Base-by-base conservation (phyloP, 2,888 invertebrate species). In the Xestobium rufovillosum region DNA sequence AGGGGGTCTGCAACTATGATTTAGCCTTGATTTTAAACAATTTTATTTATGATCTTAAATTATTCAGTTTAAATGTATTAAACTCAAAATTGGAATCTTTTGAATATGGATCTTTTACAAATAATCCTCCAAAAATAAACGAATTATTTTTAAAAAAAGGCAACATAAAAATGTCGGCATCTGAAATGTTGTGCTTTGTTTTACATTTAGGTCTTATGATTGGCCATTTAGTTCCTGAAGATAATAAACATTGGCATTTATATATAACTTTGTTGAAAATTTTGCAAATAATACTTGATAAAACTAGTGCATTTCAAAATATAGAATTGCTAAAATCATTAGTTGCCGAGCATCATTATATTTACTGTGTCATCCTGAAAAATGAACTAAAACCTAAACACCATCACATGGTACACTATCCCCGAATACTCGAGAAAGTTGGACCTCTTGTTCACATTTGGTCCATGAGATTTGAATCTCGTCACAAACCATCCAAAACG, bases 151-250 rank as follows among this genome's bases (percentile, higher is more conserved):
- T 39, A 26, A 42, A 48, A 28, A 36, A 31, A 14, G 36, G 38
- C 31, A 39, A 43, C 13, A 27, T 51, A 25, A 44, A 43, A 34
- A 46, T 50, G 48, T 44, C 45, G 23, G 45, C 43, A 9, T 23
- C 44, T 6, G 47, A 51, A 46, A 48, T 44, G 42, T 10, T 40
- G 9, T 42, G 41, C 28, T 47, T 48, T 30, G 25, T 41, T 3
- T 34, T 36, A 39, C 34, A 43, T 38, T 36, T 48, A 12, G 39
- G 45, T 1, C 14, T 44, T 14, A 41, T 51, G 14, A 36, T 50
- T 9, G 45, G 48, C 16, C 42, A 48, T 26, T 31, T 45, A 4
- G 38, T 52, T 2, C 43, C 44, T 3, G 11, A n/a, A 14, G 30
- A 28, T 8, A 28, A 43, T 27, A 14, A 27, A n/a, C 15, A 29